phyloP scores from a whole-genome alignment of 2,888 invertebrate genomes.

The Sphaerophoria rueppellii region DNA sequence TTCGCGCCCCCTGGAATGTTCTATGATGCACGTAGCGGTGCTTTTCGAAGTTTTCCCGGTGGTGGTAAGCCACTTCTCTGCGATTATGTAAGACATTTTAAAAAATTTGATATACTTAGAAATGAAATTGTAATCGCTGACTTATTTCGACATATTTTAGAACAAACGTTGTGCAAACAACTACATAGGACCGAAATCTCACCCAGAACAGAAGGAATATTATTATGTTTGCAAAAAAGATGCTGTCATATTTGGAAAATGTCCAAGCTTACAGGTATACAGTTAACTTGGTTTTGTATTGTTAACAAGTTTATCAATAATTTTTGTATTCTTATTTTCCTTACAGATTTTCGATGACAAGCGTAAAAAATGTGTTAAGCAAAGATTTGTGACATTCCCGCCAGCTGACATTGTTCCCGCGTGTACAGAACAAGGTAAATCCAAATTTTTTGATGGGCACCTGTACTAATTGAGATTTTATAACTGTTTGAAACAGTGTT shows the following conservation, averaged over 20 bases:
- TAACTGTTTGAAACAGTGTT: background rate
- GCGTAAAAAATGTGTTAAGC: conserved; percentile 76
- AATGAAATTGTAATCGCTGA: conserved; percentile 26
- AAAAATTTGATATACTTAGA: too few species aligned
- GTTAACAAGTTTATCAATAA: background rate
- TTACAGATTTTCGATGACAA: conserved; percentile 76
- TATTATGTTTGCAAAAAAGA: conserved; percentile 82
- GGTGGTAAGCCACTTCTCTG: conserved; percentile 80
- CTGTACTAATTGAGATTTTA: background rate
- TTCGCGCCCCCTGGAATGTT: conserved; percentile 76
- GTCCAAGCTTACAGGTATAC: conserved; percentile 78
- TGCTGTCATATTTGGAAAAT: conserved; percentile 81
- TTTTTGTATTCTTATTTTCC: background rate
- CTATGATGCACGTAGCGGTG: conserved; percentile 78
- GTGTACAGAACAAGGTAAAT: conserved; percentile 75
- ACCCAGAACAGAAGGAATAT: conserved; percentile 80
- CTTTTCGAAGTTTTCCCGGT: conserved; percentile 80
- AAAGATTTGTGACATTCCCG: conserved; percentile 74
- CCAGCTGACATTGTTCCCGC: conserved; percentile 76
- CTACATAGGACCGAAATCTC: conserved; percentile 79
- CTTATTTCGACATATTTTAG: conserved; percentile 74
- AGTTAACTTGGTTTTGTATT: background rate
- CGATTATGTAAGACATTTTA: conserved; percentile 78
- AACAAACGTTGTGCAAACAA: conserved; percentile 80
- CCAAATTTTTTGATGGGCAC: background rate